Base-by-base conservation (phyloP, 2,797 vertebrate genomes). In the Coregonus ussuriensis region DNA sequence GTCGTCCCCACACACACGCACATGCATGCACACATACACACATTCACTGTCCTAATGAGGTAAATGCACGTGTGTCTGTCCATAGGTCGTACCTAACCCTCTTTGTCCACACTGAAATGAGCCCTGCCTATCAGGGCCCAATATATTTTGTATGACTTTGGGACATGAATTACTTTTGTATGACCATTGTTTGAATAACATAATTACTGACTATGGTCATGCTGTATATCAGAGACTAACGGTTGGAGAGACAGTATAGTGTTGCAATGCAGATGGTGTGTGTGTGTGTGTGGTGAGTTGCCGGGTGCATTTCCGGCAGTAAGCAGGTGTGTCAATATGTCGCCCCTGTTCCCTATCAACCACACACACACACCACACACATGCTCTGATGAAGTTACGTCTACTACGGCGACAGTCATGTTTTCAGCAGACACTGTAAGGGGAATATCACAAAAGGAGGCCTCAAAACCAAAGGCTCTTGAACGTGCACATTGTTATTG, bases 381-480 rank as follows among this genome's bases (percentile, higher is more conserved):
- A 88, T 88, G 81, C 21, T 83, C 73, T 2, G 86, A 90, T 86
- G 83, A 85, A 69, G 86, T 81, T 75, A 82, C 79, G 75, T 77
- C 75, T 85, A 35, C 25, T n/a, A 13, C 86, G 86, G 87, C 85
- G 69, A 63, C 71, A 5, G 83, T 78, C 81, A 81, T 86, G 65
- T 81, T 82, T 83, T 86, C 81, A 82, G 74, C 16, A 74, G 63
- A 77, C 52, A 56, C 21, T 74, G 62, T 67, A 76, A 56, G 76
- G 74, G 84, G 83, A 84, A 79, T 88, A 90, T 91, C 88, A 88
- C 84, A 85, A 88, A 86, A 87, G 86, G 15, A 56, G 70, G 77
- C 85, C 74, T 67, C 76, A 9, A 74, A 68, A 2, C 21, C 18
- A 65, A 65, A 31, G 63, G 25, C n/a, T 41, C 37, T 41, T 41